Conservation (phyloP, 2,113 vertebrate species). For the Strix aluco region DNA sequence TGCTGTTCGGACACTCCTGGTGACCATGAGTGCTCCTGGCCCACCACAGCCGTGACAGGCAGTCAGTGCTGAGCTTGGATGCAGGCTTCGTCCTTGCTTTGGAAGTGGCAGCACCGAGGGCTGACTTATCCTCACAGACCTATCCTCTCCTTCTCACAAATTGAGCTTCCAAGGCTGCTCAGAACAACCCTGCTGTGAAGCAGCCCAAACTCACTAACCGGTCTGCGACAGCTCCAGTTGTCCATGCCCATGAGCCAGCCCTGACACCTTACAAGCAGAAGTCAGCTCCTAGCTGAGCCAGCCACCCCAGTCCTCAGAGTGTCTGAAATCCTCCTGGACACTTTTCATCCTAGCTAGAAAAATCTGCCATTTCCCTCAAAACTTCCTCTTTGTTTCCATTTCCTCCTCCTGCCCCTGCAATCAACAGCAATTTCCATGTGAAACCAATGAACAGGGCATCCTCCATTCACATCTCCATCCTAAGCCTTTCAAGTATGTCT, state of each 20-base stretch:
- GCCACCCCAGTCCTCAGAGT: neutral
- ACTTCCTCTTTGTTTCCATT: neutral
- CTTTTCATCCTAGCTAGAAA: neutral
- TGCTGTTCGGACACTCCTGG: rapidly evolving
- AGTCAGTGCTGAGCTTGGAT: neutral
- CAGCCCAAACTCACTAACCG: neutral
- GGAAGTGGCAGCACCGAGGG: neutral
- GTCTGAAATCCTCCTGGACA: neutral
- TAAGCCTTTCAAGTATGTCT: neutral
- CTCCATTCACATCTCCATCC: neutral
- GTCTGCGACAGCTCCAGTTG: neutral
- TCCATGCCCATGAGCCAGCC: neutral
- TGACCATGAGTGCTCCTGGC: neutral
- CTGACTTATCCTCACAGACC: neutral
- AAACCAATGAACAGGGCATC: neutral
- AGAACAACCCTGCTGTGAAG: neutral
- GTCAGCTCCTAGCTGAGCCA: neutral
- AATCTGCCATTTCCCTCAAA: neutral
- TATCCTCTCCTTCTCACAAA: neutral
- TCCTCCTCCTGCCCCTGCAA: neutral
- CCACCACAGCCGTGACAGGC: neutral
- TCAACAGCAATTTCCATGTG: neutral
- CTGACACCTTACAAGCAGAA: neutral
- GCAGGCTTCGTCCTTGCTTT: neutral
- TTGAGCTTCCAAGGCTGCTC: neutral